phyloP scores from a whole-genome alignment of 1,140 invertebrate species.

The Vollenhovia emeryi region DNA sequence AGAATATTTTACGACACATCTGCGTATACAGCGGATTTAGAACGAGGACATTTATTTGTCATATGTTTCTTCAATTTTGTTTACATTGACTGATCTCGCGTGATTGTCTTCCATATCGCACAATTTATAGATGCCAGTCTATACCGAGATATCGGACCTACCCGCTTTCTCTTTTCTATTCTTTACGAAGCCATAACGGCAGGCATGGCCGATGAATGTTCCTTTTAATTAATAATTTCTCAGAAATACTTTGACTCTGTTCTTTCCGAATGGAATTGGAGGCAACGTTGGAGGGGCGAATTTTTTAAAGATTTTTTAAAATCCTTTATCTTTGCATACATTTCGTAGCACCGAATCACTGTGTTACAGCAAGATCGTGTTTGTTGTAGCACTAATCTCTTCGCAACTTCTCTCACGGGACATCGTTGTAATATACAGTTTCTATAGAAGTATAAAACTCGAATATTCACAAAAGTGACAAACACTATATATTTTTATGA shows the following conservation, averaged over 20 bases:
- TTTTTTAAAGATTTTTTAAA: background rate
- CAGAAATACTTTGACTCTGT: background rate
- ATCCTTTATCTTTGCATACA: background rate
- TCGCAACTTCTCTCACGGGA: background rate
- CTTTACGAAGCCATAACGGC: background rate
- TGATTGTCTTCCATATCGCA: slow-evolving; percentile 39
- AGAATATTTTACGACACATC: background rate
- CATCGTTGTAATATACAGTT: background rate
- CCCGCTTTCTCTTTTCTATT: background rate
- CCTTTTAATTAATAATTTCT: background rate
- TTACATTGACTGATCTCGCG: slow-evolving; percentile 7
- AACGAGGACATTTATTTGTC: slow-evolving; percentile 6
- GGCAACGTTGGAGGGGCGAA: background rate
- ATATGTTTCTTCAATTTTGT: slow-evolving; percentile 18
- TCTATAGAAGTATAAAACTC: slow-evolving; percentile 56
- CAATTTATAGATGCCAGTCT: slow-evolving; percentile 6
- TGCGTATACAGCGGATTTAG: background rate
- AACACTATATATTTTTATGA: slow-evolving; percentile 70
- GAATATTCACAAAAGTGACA: slow-evolving; percentile 27
- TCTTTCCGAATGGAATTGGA: background rate
- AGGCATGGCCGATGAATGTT: background rate
- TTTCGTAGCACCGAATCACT: background rate
- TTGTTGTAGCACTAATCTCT: slow-evolving; percentile 1
- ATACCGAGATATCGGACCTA: background rate
- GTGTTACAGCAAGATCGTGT: background rate